Base-by-base conservation (phyloP, 2,888 invertebrate species). In the Chrysolina haemoptera region DNA sequence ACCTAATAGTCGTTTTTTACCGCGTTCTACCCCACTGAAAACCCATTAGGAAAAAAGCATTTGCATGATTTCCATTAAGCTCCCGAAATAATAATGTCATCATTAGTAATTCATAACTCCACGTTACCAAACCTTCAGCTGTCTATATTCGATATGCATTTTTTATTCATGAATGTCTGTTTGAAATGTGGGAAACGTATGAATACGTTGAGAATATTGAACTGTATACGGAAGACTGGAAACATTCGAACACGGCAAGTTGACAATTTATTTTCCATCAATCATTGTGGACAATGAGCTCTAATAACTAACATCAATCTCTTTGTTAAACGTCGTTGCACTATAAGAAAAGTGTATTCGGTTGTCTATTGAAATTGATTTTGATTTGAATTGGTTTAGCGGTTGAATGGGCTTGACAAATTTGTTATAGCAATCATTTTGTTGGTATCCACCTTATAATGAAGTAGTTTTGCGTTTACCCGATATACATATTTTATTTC, bases 101-200 rank as follows among this genome's bases (percentile, higher is more conserved):
- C 59, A 59, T 59, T 27, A 59, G 35, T 27, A 59, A 59, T 59
- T 59, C 59, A 59, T 59, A 27, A 59, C 12, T 14, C 10, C 59
- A 35, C 59, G 35, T 59, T 59, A 59, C 27, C 22, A n/a, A 59
- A 59, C 59, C 59, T 59, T 35, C 8, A 27, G 35, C 59, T 55
- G 55, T 55, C 55, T 59, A 27, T 59, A 59, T 59, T 59, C 27
- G 59, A 59, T 27, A 35, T 27, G 20, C 22, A 59, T 59, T 59
- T 59, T 27, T 59, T 59, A 59, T 59, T 59, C 27, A 59, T 59
- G n/a, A 59, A 59, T 35, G 35, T 27, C n/a, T 14, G 59, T 59
- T 35, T 35, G 35, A 59, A 59, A 59, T 59, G 59, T 59, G 59
- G 59, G 27, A 59, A 20, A 53, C 18, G 35, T 59, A 59, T 59